Evolutionary conservation across 2,888 invertebrate genomes (phyloP).

Genomic region (Glaucopsyche alexis): DNA sequence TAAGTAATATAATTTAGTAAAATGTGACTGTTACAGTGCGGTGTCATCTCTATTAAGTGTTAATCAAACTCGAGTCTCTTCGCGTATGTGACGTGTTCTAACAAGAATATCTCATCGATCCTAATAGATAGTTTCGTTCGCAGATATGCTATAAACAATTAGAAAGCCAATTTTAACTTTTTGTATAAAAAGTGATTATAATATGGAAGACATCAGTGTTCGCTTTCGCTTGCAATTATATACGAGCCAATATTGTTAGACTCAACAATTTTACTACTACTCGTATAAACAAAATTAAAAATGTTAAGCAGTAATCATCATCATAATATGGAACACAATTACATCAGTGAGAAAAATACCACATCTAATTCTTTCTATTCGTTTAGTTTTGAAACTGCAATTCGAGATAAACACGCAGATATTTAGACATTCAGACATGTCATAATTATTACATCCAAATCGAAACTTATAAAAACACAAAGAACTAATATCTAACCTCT

Average conservation of each 20-base stretch:
- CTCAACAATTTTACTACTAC: background rate
- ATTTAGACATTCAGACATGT: too few relatives aligned
- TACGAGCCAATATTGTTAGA: background rate
- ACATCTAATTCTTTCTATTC: too few relatives aligned
- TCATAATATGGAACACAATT: too few relatives aligned
- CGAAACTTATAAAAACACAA: too few relatives aligned
- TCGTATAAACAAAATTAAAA: background rate
- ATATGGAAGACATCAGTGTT: background rate
- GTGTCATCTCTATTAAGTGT: conserved; percentile 22
- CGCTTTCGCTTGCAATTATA: background rate
- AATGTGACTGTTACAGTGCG: background rate
- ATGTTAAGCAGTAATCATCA: too few relatives aligned
- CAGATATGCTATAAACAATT: conserved; percentile 18
- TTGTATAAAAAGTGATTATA: conserved; percentile 22
- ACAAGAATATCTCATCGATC: conserved; percentile 24
- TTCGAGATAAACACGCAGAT: too few relatives aligned
- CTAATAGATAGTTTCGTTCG: conserved; percentile 17
- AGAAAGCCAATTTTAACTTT: conserved; percentile 11
- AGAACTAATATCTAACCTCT: too few relatives aligned
- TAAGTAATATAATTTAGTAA: too few relatives aligned
- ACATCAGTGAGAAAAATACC: too few relatives aligned
- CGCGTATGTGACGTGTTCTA: conserved; percentile 22
- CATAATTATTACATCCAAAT: too few relatives aligned
- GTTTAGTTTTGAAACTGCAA: too few relatives aligned
- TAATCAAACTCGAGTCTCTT: conserved; percentile 23